Conservation (phyloP, 2,113 vertebrate species). For the Hiodon tergisus region DNA sequence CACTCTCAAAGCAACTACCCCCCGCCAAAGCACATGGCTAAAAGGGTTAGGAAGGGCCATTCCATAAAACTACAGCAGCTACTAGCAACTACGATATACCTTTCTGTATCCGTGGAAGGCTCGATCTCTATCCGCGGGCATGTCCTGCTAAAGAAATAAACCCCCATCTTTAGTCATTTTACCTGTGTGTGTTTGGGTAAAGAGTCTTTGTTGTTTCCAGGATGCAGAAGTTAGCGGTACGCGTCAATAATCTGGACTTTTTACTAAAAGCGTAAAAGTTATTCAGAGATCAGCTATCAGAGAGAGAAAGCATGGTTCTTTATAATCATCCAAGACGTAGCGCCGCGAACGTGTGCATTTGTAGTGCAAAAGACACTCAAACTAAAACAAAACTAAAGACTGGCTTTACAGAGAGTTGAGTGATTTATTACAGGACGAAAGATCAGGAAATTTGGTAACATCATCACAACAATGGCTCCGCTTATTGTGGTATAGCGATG, state of each 20-base stretch:
- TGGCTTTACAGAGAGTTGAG: no score
- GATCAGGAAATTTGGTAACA: no score
- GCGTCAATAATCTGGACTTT: no score
- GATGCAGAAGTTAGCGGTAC: background rate
- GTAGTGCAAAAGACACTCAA: no score
- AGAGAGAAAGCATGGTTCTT: no score
- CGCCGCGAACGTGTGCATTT: no score
- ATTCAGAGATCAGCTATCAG: no score
- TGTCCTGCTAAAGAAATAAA: conserved; percentile 36
- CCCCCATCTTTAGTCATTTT: conserved; percentile 5
- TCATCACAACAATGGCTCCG: background rate
- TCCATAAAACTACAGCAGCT: background rate
- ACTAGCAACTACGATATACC: conserved; percentile 10
- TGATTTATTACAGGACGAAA: no score
- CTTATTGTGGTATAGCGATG: background rate
- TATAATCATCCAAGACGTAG: no score
- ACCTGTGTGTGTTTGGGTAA: background rate
- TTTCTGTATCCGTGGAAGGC: conserved; percentile 42
- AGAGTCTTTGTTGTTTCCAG: background rate
- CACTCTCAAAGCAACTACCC: background rate
- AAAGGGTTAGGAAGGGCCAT: background rate
- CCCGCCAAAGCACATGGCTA: background rate
- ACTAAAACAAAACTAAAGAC: no score
- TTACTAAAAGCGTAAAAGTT: no score
- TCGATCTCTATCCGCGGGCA: conserved; percentile 43